phyloP scores from a whole-genome alignment of 2,113 vertebrate genomes.

The Cyanoramphus novaezelandiae region DNA sequence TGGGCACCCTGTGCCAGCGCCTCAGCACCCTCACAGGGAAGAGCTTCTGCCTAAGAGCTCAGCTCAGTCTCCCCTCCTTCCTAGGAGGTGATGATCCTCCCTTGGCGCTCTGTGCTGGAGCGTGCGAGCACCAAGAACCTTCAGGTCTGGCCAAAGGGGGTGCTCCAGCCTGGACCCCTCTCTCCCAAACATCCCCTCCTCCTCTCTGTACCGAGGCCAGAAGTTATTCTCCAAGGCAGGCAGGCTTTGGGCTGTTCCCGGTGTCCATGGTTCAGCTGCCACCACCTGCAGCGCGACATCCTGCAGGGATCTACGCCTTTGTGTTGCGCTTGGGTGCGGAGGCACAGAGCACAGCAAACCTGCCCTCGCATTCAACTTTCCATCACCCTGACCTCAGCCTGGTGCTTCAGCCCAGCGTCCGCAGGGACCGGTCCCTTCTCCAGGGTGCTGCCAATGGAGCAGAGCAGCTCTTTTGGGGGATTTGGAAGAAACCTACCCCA shows the following conservation, averaged over 20 bases:
- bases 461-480: not conserved
- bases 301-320: not conserved
- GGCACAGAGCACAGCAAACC: not conserved
- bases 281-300: not conserved
- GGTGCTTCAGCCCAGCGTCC: not conserved
- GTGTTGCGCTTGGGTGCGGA: accelerated
- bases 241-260: not conserved
- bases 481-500: not conserved
- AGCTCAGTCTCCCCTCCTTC: not conserved
- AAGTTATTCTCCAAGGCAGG: not conserved
- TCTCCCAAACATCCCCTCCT: accelerated
- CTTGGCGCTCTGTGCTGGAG: not conserved
- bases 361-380: accelerated
- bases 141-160: not conserved
- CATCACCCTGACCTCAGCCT: accelerated
- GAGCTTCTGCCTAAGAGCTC: not conserved
- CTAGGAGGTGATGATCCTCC: not conserved
- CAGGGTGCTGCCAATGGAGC: accelerated
- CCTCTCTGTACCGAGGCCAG: not conserved
- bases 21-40: not conserved
- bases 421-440: not conserved
- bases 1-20: not conserved
- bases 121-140: not conserved
- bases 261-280: accelerated
- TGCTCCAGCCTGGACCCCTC: not conserved